These are phyloP conservation scores for Chloroclystis v-ata DNA, from an alignment of 2,888 invertebrate species.

Conservation along the genomic window DNA sequence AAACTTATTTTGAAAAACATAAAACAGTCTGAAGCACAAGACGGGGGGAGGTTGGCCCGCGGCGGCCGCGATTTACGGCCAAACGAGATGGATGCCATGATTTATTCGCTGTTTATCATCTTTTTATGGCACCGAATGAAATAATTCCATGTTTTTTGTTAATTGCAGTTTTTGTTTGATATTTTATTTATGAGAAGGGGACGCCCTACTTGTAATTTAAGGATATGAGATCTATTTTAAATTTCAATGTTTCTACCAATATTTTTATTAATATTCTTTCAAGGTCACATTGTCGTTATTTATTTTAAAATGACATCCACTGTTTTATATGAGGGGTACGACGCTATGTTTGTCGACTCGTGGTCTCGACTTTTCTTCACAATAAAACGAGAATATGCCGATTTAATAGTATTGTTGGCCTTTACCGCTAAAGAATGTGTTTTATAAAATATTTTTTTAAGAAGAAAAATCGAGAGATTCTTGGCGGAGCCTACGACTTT, in stretches of 20 bases:
- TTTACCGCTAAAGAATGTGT: too few species aligned
- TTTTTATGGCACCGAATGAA: conserved; percentile 22
- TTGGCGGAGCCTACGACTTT: too few species aligned
- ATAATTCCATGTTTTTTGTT: conserved; percentile 22
- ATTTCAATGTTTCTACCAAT: background rate
- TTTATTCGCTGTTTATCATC: conserved; percentile 49
- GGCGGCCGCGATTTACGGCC: conserved; percentile 42
- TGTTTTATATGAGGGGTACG: too few species aligned
- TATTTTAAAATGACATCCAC: too few species aligned
- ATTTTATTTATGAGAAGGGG: conserved; percentile 8
- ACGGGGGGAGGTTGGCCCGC: conserved; percentile 14
- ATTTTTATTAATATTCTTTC: too few species aligned
- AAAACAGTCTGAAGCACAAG: background rate
- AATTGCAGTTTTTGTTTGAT: conserved; percentile 17
- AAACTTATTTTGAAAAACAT: background rate
- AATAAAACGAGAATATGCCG: too few species aligned
- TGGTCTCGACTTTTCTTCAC: too few species aligned
- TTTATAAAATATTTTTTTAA: too few species aligned
- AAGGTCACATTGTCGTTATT: too few species aligned
- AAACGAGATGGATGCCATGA: conserved; percentile 55
- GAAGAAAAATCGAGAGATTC: too few species aligned
- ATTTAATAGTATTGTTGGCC: too few species aligned
- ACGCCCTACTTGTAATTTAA: conserved; percentile 1
- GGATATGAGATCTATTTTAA: background rate
- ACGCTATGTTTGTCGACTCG: too few species aligned